phyloP scores from a whole-genome alignment of 2,888 invertebrate genomes.

The Endotricha flammealis region DNA sequence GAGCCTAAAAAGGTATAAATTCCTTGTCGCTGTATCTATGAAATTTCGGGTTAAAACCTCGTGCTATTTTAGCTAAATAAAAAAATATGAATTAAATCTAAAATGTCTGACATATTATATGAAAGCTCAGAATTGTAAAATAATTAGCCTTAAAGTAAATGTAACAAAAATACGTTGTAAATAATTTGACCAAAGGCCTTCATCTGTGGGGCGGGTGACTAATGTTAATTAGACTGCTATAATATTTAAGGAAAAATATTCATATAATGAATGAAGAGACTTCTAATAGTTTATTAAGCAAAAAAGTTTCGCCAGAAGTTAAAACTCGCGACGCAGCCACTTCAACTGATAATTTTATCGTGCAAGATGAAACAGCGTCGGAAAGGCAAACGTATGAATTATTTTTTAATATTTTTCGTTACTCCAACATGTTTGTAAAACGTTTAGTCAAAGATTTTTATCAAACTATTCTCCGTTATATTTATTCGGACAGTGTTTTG shows the following conservation, averaged over 20 bases:
- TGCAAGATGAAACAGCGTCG: slow-evolving; percentile 35
- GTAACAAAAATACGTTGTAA: no score
- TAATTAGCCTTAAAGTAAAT: no score
- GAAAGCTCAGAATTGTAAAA: no score
- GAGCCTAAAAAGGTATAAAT: no score
- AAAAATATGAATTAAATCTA: no score
- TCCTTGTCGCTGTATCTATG: no score
- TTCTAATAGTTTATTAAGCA: slow-evolving; percentile 37
- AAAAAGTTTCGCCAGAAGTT: slow-evolving; percentile 28
- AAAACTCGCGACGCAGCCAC: slow-evolving; percentile 27
- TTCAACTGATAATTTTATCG: slow-evolving; percentile 24
- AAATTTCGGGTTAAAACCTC: no score
- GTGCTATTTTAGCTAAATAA: no score
- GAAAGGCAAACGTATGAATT: slow-evolving; percentile 54
- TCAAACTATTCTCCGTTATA: slow-evolving; percentile 33
- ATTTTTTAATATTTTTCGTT: slow-evolving; percentile 48
- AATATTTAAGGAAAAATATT: slow-evolving; percentile 14
- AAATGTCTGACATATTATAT: no score
- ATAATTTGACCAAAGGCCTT: no score
- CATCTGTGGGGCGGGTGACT: no score
- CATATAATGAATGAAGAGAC: slow-evolving; percentile 43
- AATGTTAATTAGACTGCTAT: not conserved
- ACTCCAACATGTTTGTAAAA: slow-evolving; percentile 45
- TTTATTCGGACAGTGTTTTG: slow-evolving; percentile 40
- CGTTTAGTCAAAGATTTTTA: slow-evolving; percentile 53